Conservation (phyloP, 2,888 invertebrate species). For the Dinocampus coccinellae region DNA sequence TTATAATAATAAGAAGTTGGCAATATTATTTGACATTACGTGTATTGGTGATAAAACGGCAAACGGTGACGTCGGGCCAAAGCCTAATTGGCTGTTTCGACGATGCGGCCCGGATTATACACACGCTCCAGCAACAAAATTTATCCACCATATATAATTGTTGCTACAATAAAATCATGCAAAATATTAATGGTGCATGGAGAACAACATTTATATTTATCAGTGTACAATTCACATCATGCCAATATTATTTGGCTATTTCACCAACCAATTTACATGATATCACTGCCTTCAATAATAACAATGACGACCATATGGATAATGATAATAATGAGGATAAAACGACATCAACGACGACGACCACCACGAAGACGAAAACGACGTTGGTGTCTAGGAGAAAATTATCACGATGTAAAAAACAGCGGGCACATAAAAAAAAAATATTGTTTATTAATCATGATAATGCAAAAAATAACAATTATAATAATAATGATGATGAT, state of each 20-base stretch:
- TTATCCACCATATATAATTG: not conserved
- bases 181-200: not conserved
- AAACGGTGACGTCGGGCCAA: constrained; percentile 62
- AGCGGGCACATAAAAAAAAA: not conserved
- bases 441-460: constrained; percentile 12
- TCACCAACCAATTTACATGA: constrained; percentile 51
- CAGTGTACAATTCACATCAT: not conserved
- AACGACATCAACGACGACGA: not conserved
- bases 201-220: not conserved
- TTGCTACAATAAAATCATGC: not conserved
- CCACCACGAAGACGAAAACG: not conserved
- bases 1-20: constrained; percentile 12
- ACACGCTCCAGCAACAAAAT: constrained; percentile 49
- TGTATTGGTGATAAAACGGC: constrained; percentile 43
- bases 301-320: constrained; percentile 35
- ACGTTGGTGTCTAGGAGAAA: not conserved
- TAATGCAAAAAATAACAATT: constrained; percentile 19
- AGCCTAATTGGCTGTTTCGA: constrained; percentile 65
- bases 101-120: constrained; percentile 67
- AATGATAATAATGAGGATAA: constrained; percentile 15
- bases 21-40: constrained; percentile 33
- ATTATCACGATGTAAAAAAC: not conserved
- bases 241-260: constrained; percentile 18
- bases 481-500: constrained; percentile 11
- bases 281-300: constrained; percentile 58